These are phyloP conservation scores for Allophyes oxyacanthae DNA, from an alignment of 2,888 invertebrate genomes.

Conservation along the genomic window DNA sequence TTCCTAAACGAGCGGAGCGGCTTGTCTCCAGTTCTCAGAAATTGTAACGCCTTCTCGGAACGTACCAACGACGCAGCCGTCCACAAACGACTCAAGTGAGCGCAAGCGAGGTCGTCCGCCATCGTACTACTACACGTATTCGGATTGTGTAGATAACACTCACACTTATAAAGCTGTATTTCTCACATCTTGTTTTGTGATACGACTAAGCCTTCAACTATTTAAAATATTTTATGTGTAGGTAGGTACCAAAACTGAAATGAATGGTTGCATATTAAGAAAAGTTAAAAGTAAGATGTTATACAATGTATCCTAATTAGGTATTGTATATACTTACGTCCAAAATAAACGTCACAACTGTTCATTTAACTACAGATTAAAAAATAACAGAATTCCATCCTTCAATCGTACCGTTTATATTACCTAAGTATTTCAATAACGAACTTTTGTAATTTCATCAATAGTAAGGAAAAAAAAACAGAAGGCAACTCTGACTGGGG, in stretches of 20 bases:
- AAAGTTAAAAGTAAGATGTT: neutral
- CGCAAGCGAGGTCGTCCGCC: slow-evolving; percentile 85
- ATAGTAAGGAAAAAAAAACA: slow-evolving; percentile 40
- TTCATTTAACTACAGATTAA: too few relatives aligned
- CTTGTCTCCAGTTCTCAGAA: slow-evolving; percentile 87
- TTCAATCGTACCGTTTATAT: neutral
- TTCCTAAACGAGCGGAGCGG: slow-evolving; percentile 79
- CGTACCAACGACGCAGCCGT: slow-evolving; percentile 82
- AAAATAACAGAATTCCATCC: too few relatives aligned
- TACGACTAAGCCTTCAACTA: slow-evolving; percentile 51
- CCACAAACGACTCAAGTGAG: slow-evolving; percentile 80
- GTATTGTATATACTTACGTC: too few relatives aligned
- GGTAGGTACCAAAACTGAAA: neutral
- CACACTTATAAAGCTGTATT: slow-evolving; percentile 60
- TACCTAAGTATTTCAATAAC: slow-evolving; percentile 13
- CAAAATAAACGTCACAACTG: too few relatives aligned
- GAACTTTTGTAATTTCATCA: slow-evolving; percentile 37
- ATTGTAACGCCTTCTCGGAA: slow-evolving; percentile 89
- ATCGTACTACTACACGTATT: slow-evolving; percentile 68
- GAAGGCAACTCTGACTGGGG: slow-evolving; percentile 68
- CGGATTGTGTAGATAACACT: slow-evolving; percentile 71
- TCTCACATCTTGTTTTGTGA: slow-evolving; percentile 61
- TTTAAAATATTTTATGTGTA: slow-evolving; percentile 26
- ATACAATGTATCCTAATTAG: too few relatives aligned
- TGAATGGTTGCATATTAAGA: neutral